These are phyloP conservation scores for Aphidius gifuensis DNA, from an alignment of 1,140 invertebrate genomes.

Conservation along the genomic window DNA sequence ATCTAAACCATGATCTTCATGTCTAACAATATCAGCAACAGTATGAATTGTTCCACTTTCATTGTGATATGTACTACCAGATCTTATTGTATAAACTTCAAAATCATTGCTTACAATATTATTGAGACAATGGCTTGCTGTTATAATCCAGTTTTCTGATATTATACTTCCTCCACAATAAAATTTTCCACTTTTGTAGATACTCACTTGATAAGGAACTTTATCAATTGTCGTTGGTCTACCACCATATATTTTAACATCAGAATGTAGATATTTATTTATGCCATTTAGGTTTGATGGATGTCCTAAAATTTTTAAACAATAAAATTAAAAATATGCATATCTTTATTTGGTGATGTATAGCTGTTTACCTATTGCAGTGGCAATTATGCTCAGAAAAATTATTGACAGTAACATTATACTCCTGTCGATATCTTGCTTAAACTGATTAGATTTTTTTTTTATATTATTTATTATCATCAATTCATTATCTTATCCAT, in stretches of 20 bases:
- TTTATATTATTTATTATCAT: no score
- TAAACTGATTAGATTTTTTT: no score
- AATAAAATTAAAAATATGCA: no score
- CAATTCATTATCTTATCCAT: no score
- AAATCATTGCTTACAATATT: neutral
- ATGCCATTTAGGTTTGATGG: no score
- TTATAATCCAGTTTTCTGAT: constrained; percentile 42
- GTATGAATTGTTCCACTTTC: constrained; percentile 40
- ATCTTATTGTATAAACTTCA: neutral
- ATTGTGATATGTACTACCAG: constrained; percentile 43
- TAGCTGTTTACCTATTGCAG: no score
- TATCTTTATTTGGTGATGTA: no score
- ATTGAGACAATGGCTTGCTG: constrained; percentile 52
- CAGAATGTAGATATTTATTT: neutral
- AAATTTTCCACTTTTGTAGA: constrained; percentile 26
- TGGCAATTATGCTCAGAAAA: no score
- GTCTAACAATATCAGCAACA: constrained; percentile 48
- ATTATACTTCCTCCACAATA: constrained; percentile 52
- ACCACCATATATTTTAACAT: neutral
- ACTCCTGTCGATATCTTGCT: no score
- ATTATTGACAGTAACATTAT: no score
- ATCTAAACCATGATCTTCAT: constrained; percentile 48
- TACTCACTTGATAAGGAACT: constrained; percentile 16
- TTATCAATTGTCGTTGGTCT: constrained; percentile 7
- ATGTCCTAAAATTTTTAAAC: no score